These are phyloP conservation scores for Oryctes rhinoceros DNA, from an alignment of 1,140 invertebrate genomes.

Conservation along the genomic window DNA sequence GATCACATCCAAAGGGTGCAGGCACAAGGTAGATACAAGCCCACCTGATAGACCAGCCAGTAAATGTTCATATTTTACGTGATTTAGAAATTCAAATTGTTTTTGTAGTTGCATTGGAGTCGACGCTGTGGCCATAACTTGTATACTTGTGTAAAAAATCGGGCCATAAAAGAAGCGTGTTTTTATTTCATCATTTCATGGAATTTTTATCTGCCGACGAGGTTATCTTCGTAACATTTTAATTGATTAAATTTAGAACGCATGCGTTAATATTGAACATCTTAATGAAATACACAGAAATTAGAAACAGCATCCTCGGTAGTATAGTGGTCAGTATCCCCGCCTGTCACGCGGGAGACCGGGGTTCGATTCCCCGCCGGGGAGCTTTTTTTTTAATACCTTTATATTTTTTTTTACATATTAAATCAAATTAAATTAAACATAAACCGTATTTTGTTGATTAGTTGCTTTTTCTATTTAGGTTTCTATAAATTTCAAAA, in stretches of 20 bases:
- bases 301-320: slow-evolving; percentile 45
- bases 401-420: not conserved
- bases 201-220: not conserved
- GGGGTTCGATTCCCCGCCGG: slow-evolving; percentile 57
- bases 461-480: no score
- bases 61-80: slow-evolving; percentile 91
- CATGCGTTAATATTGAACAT: not conserved
- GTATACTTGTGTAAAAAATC: not conserved
- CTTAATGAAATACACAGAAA: not conserved
- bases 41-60: slow-evolving; percentile 94
- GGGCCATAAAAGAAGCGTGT: not conserved
- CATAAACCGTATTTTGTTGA: no score
- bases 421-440: not conserved
- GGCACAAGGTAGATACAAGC: slow-evolving; percentile 86
- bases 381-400: slow-evolving; percentile 39
- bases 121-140: slow-evolving; percentile 16
- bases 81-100: slow-evolving; percentile 65
- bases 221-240: slow-evolving; percentile 14
- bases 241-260: not conserved
- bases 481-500: no score
- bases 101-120: slow-evolving; percentile 23
- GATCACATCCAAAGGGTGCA: slow-evolving; percentile 94
- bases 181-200: not conserved
- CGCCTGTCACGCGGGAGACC: slow-evolving; percentile 57
- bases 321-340: slow-evolving; percentile 58